Percentiles rank a stretch among this genome's conserved stretches.
Evolutionary conservation across 2,888 invertebrate species (phyloP).

Genomic region (Cepaea hortensis): DNA sequence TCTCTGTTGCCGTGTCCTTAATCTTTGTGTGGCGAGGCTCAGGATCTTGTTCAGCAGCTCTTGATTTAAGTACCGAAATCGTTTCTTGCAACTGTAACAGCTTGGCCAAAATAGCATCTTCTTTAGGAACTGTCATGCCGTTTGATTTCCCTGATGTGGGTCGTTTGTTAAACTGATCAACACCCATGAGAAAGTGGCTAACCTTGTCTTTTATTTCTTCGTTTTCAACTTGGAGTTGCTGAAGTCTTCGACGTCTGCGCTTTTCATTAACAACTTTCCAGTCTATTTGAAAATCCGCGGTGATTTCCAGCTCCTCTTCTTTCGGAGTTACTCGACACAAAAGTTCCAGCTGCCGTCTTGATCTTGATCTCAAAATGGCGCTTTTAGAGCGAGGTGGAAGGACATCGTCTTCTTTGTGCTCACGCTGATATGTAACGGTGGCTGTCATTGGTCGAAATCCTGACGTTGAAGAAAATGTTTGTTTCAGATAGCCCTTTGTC

Average conservation of each 20-base stretch:
- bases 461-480: background rate
- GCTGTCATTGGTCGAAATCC: slow-evolving; percentile 43
- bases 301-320: slow-evolving; percentile 34
- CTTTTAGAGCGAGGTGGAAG: slow-evolving; percentile 18
- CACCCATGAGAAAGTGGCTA: slow-evolving; percentile 10
- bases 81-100: too few relatives aligned
- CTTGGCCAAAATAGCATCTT: background rate
- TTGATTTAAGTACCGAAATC: too few relatives aligned
- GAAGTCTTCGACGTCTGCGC: slow-evolving; percentile 10
- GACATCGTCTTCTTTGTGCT: slow-evolving; percentile 10
- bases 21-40: too few relatives aligned
- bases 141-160: background rate
- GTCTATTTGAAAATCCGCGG: slow-evolving; percentile 1
- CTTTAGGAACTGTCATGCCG: background rate
- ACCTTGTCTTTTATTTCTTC: slow-evolving; percentile 22
- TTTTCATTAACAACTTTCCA: slow-evolving; percentile 16
- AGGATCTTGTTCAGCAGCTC: too few relatives aligned
- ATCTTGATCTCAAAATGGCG: slow-evolving; percentile 37
- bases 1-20: too few relatives aligned
- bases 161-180: slow-evolving; percentile 26
- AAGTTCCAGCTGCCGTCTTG: slow-evolving; percentile 46
- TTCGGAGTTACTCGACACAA: slow-evolving; percentile 38
- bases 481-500: background rate
- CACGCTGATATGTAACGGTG: background rate
- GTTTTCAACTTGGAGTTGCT: slow-evolving; percentile 15